Base-by-base conservation (phyloP, 2,888 invertebrate genomes). In the Agriopis leucophaearia region DNA sequence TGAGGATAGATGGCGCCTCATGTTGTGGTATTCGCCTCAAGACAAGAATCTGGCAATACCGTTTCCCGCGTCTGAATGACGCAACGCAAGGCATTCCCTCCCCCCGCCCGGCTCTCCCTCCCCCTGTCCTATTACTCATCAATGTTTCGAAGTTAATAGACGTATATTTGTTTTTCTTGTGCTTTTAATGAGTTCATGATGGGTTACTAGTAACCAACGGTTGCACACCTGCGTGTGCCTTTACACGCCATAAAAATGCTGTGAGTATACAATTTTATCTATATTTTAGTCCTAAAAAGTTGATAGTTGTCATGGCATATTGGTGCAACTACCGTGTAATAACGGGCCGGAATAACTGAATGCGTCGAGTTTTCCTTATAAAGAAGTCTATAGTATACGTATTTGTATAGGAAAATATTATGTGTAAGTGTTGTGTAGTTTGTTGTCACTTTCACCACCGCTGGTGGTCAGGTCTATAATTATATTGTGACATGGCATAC, bases 221-320 rank as follows among this genome's bases (percentile, higher is more conserved):
- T 95, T 94, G 96, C 96, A 96, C 96, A 96, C 96, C 95, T 94
- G 91, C 94, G 96, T 96, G 96, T 96, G 96, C 96, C 94, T 91
- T 88, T 92, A 91, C 94, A 89, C 93, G 85, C 88, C 85, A 94
- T 89, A 85, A 92, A 89, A 86, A 96, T 96, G 96, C 90, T 94
- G 96, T 96, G 94, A 96, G 96, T 96, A 92, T 59, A 62, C 42
- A 52, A 18, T 45, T 57, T 58, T 51, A 10, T 40, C 63, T 62
- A 35, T 50, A 60, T 60, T 64, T 69, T 36, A 9, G 10, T 9
- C 18, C 9, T 13, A 38, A 48, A 56, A 62, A 16, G 9, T 52
- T 18, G 38, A 54, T 57, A n/a, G 40, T 18, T 56, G 13, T 54
- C 57, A 61, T 58, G 48, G 48, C 71, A 63, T 71, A 69, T 55